phyloP scores from a whole-genome alignment of 2,888 invertebrate species.

The Agrotis clavis region DNA sequence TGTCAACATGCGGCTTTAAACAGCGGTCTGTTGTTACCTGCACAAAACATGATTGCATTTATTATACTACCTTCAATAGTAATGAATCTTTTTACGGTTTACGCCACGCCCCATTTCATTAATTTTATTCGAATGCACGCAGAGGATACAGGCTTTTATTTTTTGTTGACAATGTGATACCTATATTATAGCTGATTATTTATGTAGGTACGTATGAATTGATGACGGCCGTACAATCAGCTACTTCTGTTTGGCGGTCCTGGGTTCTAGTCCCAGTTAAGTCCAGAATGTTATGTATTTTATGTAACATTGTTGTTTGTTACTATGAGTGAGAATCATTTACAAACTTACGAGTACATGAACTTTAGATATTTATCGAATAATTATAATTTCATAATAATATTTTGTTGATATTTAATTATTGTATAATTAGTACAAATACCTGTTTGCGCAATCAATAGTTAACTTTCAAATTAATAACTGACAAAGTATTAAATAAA shows the following conservation, averaged over 20 bases:
- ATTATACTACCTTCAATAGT: conserved; percentile 18
- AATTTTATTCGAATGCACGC: conserved; percentile 40
- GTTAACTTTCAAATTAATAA: conserved; percentile 23
- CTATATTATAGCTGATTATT: conserved; percentile 63
- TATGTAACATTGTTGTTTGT: conserved; percentile 42
- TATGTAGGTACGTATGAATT: conserved; percentile 54
- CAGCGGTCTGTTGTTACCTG: conserved; percentile 32
- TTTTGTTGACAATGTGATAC: conserved; percentile 67
- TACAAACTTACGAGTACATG: conserved; percentile 49
- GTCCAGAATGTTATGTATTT: conserved; percentile 22
- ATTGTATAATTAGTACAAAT: conserved; percentile 48
- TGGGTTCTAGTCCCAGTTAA: conserved; percentile 34
- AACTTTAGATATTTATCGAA: conserved; percentile 39
- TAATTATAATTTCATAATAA: conserved; percentile 22
- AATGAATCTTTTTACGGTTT: conserved; percentile 5
- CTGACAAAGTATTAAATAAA: conserved; percentile 18
- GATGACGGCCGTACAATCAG: conserved; percentile 20
- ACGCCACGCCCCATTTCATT: conserved; percentile 50
- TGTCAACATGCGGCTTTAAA: conserved; percentile 22
- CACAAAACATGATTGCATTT: conserved; percentile 59
- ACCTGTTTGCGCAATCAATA: conserved; percentile 48
- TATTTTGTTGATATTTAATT: conserved; percentile 40
- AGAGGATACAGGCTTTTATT: conserved; percentile 48
- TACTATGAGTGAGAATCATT: conserved; percentile 46
- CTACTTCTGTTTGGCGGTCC: conserved; percentile 14